phyloP scores from a whole-genome alignment of 2,888 invertebrate genomes.

The Plusia festucae region DNA sequence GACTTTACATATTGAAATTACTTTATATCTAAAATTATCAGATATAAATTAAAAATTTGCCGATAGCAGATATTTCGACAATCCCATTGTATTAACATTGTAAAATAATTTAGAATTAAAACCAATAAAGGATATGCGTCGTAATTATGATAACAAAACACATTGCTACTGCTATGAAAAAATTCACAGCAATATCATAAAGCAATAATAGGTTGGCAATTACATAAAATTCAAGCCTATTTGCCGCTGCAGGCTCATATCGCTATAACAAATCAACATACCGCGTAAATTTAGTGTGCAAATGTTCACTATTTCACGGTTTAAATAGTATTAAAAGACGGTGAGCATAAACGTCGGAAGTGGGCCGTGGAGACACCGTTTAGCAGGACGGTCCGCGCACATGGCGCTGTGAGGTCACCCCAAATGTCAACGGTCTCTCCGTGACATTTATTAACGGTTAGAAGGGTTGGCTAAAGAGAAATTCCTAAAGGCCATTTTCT shows the following conservation, averaged over 20 bases:
- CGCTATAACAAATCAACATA: constrained; percentile 37
- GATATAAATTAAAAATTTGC: constrained; percentile 14
- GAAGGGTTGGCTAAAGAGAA: constrained; percentile 77
- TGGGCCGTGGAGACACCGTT: constrained; percentile 65
- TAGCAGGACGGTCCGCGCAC: constrained; percentile 62
- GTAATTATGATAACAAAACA: constrained; percentile 17
- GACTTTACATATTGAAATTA: neutral
- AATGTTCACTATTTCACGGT: constrained; percentile 36
- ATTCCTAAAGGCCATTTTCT: constrained; percentile 76
- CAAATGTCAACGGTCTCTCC: constrained; percentile 73
- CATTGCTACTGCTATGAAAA: constrained; percentile 11
- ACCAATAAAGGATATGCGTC: constrained; percentile 9
- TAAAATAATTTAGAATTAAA: neutral
- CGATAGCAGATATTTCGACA: constrained; percentile 11
- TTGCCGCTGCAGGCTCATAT: constrained; percentile 28
- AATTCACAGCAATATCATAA: constrained; percentile 15
- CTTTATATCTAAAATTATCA: too few species aligned
- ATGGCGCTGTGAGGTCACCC: constrained; percentile 62
- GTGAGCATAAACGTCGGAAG: constrained; percentile 68
- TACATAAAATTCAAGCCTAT: constrained; percentile 34
- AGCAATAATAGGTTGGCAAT: constrained; percentile 28
- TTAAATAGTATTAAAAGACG: constrained; percentile 45
- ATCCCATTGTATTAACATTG: constrained; percentile 9
- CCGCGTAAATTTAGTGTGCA: constrained; percentile 26
- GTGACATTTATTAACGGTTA: constrained; percentile 86